Evolutionary conservation across 2,888 invertebrate species (phyloP).

Genomic region (Tenthredo notha): DNA sequence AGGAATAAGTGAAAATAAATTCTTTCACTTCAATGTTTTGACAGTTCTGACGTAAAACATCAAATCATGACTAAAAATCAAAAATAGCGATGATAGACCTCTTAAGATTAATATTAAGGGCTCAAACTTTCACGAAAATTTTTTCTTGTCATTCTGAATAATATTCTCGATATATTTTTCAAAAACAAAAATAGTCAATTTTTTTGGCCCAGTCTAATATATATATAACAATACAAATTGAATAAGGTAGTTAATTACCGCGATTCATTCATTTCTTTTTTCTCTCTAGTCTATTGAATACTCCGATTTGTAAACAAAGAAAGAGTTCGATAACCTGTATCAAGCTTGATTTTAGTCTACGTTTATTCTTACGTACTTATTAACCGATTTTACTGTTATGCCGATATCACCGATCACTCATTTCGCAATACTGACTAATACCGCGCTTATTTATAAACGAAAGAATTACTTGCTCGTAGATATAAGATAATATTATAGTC

Average conservation of each 20-base stretch:
- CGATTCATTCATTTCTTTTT: not conserved
- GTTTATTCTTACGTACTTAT: not conserved
- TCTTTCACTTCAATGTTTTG: too few relatives aligned
- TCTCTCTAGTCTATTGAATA: not conserved
- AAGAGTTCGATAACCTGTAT: not conserved
- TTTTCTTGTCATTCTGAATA: too few relatives aligned
- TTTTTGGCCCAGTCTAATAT: too few relatives aligned
- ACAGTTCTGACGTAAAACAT: too few relatives aligned
- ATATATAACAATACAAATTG: not conserved
- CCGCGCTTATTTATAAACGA: not conserved
- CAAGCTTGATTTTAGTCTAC: not conserved
- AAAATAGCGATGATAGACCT: too few relatives aligned
- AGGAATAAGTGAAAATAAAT: too few relatives aligned
- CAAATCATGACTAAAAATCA: too few relatives aligned
- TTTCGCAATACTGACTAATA: not conserved
- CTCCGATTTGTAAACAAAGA: not conserved
- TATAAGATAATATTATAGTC: not conserved
- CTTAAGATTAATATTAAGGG: too few relatives aligned
- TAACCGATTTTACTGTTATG: not conserved
- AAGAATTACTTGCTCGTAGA: not conserved
- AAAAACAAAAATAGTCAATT: too few relatives aligned
- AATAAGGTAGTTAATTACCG: not conserved
- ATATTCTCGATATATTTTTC: too few relatives aligned
- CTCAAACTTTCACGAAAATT: too few relatives aligned
- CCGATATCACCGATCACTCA: not conserved